Conservation (phyloP, 2,797 vertebrate genomes). For the Momotus momota region DNA sequence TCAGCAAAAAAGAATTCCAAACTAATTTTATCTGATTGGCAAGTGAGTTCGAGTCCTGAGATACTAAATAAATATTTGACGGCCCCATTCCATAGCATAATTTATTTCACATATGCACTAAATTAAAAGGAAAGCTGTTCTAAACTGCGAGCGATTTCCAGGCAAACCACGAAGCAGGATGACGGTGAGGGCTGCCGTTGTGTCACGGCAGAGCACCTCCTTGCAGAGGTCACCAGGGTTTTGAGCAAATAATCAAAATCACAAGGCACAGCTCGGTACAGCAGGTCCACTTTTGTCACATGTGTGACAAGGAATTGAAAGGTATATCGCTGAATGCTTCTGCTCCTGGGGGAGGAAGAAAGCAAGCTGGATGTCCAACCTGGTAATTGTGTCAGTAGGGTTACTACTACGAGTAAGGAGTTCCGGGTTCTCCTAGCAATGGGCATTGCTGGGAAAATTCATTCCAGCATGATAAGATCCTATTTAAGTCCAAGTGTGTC, state of each 20-base stretch:
- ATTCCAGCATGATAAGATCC: neutral
- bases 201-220: neutral
- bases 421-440: neutral
- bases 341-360: neutral
- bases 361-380: neutral
- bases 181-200: neutral
- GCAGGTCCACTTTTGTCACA: neutral
- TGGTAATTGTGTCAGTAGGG: neutral
- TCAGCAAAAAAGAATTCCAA: conserved; percentile 71
- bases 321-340: neutral
- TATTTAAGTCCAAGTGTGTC: neutral
- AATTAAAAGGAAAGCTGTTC: conserved; percentile 53
- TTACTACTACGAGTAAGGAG: neutral
- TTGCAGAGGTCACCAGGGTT: conserved; percentile 1
- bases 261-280: neutral
- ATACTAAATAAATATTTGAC: conserved; percentile 74
- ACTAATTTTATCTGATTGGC: conserved; percentile 74
- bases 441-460: neutral
- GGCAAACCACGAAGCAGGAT: conserved; percentile 1
- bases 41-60: conserved; percentile 48
- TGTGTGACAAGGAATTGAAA: neutral
- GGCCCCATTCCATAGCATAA: conserved; percentile 49
- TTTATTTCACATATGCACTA: conserved; percentile 68
- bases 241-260: conserved; percentile 4
- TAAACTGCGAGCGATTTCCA: conserved; percentile 57